Evolutionary conservation across 2,113 vertebrate genomes (phyloP).

Genomic region (Malurus cyaneus): DNA sequence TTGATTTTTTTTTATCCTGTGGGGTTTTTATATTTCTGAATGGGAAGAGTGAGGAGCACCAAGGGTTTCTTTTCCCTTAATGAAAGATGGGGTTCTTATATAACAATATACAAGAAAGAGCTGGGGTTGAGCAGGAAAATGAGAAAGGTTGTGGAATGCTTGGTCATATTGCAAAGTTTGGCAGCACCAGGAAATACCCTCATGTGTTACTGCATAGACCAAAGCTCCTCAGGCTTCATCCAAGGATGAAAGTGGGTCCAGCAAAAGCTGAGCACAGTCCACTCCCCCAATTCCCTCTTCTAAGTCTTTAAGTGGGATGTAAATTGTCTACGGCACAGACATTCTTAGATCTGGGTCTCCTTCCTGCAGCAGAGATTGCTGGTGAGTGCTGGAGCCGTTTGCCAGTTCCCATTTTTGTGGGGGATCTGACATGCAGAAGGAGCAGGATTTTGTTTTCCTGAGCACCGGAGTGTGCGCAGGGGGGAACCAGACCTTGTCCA

Average conservation of each 20-base stretch:
- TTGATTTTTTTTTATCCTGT: background rate
- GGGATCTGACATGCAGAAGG: background rate
- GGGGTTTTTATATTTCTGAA: background rate
- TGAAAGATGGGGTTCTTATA: background rate
- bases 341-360: background rate
- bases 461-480: background rate
- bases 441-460: background rate
- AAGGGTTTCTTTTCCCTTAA: background rate
- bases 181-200: background rate
- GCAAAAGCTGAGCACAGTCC: background rate
- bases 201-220: background rate
- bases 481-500: conserved; percentile 22
- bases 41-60: background rate
- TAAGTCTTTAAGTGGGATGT: background rate
- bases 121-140: background rate
- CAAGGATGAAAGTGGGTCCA: background rate
- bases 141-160: background rate
- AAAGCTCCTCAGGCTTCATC: background rate
- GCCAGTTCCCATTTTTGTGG: background rate
- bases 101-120: background rate
- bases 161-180: background rate
- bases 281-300: background rate
- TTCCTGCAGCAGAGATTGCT: background rate
- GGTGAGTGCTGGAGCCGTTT: background rate
- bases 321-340: background rate